These are phyloP conservation scores for Philaethria dido DNA, from an alignment of 2,888 invertebrate species.

Conservation along the genomic window DNA sequence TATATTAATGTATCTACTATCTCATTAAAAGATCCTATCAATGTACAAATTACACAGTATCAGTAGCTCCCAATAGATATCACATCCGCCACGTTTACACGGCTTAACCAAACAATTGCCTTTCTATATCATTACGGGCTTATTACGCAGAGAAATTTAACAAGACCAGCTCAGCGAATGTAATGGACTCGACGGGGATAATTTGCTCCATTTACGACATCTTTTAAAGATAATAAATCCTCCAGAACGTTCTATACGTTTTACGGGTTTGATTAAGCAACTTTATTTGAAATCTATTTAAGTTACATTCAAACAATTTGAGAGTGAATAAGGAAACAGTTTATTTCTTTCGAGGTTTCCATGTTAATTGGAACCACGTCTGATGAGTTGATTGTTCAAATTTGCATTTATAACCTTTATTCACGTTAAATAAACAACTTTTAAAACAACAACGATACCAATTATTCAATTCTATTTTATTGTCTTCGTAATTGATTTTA, in stretches of 20 bases:
- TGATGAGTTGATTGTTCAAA: slow-evolving; percentile 54
- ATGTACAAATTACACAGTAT: slow-evolving; percentile 42
- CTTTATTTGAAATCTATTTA: slow-evolving; percentile 29
- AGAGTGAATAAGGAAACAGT: slow-evolving; percentile 48
- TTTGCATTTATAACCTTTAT: slow-evolving; percentile 52
- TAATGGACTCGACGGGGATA: slow-evolving; percentile 32
- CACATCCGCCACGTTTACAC: slow-evolving; percentile 35
- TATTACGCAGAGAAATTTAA: slow-evolving; percentile 37
- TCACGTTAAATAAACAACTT: slow-evolving; percentile 42
- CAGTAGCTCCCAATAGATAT: slow-evolving; percentile 40
- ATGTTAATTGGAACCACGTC: slow-evolving; percentile 58
- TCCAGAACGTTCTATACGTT: slow-evolving; percentile 35
- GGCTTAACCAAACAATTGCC: slow-evolving; percentile 43
- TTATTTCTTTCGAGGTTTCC: slow-evolving; percentile 54
- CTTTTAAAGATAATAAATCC: slow-evolving; percentile 34
- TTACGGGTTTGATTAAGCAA: slow-evolving; percentile 32
- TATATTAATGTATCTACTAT: slow-evolving; percentile 42
- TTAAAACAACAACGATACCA: slow-evolving; percentile 12
- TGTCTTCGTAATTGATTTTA: slow-evolving; percentile 3
- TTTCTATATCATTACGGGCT: slow-evolving; percentile 38
- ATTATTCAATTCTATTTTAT: slow-evolving; percentile 25
- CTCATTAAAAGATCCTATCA: slow-evolving; percentile 44
- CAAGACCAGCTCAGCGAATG: slow-evolving; percentile 28
- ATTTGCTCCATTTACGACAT: slow-evolving; percentile 37
- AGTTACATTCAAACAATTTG: slow-evolving; percentile 24